Evolutionary conservation across 2,888 invertebrate genomes (phyloP), one percentile per base, ranked within the genome.

Genomic region (Cephus pulcher): DNA sequence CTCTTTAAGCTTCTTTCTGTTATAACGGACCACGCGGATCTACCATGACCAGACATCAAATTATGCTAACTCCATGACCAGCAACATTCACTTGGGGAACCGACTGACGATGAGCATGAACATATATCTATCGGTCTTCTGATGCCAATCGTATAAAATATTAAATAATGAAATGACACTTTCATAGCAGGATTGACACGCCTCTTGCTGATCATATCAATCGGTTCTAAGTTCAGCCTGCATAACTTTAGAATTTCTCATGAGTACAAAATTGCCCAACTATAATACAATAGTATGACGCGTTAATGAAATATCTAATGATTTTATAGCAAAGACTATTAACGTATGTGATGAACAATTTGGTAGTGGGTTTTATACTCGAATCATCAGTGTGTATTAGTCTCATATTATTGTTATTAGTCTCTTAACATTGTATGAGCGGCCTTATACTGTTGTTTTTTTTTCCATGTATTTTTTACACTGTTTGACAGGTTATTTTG

Each of bases 181-280:
- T 83, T 83, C 84, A 71, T 83, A 77, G 40, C 73, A 82, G 82
- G 80, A 80, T 77, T 81, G 80, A 78, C 23, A 80, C 78, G 80
- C 70, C 56, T 56, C 56, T 56, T 56, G 9, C 56, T 56, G 23
- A 23, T 56, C 56, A 2, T 23, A 23, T 56, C 40, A 56, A 6
- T 56, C 23, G 56, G 3, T 56, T 15, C 9, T 56, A 23, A 56
- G 23, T 56, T 56, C 56, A 2, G 56, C 2, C 56, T 56, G 23
- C 56, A 15, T 56, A 23, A 56, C 23, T 15, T 15, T 23, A 56
- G 9, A 6, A 56, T 23, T 56, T 56, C 56, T 56, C 23, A 56
- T 2, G 40, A 23, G 9, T 56, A 4, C 40, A 9, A 56, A 56
- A 56, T 56, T 56, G 0, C 23, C 2, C 23, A 56, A 23, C 9